Evolutionary conservation across 2,888 invertebrate species (phyloP).

Genomic region (Eubasilissa splendida): DNA sequence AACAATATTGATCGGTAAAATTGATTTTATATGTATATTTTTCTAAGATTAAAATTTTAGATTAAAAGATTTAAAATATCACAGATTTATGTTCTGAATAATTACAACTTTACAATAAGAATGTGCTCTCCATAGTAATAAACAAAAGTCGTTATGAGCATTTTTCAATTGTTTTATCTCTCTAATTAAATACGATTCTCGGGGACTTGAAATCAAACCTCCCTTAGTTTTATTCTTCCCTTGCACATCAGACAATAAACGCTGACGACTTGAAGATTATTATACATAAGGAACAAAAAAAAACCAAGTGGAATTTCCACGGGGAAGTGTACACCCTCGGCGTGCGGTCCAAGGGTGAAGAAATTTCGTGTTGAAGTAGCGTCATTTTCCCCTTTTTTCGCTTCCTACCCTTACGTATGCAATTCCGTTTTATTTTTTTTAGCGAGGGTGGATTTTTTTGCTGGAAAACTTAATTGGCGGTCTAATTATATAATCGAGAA

Average conservation of each 20-base stretch:
- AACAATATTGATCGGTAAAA: too few species aligned
- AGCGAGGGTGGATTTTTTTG: slow-evolving; percentile 3
- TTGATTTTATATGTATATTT: too few species aligned
- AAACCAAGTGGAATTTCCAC: slow-evolving; percentile 6
- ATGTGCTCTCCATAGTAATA: too few species aligned
- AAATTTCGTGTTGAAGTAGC: slow-evolving; percentile 17
- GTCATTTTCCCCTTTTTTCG: slow-evolving; percentile 17
- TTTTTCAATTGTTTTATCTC: too few species aligned
- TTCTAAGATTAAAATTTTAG: too few species aligned
- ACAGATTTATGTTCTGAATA: too few species aligned
- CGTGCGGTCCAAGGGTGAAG: slow-evolving; percentile 10
- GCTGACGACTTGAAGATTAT: slow-evolving; percentile 26
- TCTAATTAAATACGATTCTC: too few species aligned
- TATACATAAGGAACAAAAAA: slow-evolving; percentile 19
- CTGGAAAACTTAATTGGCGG: slow-evolving; percentile 3
- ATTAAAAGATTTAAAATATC: too few species aligned
- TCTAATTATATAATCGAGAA: background rate
- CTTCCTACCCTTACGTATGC: slow-evolving; percentile 16
- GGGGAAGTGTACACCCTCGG: background rate
- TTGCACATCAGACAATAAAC: slow-evolving; percentile 2
- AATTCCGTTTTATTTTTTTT: background rate
- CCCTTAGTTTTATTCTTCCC: background rate
- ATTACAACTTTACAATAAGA: too few species aligned
- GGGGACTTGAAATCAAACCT: background rate
- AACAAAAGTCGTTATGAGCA: too few species aligned